Evolutionary conservation across 37 sponge, comb jelly and placozoan species (phyloP).

Genomic region (Agelas oroides): DNA sequence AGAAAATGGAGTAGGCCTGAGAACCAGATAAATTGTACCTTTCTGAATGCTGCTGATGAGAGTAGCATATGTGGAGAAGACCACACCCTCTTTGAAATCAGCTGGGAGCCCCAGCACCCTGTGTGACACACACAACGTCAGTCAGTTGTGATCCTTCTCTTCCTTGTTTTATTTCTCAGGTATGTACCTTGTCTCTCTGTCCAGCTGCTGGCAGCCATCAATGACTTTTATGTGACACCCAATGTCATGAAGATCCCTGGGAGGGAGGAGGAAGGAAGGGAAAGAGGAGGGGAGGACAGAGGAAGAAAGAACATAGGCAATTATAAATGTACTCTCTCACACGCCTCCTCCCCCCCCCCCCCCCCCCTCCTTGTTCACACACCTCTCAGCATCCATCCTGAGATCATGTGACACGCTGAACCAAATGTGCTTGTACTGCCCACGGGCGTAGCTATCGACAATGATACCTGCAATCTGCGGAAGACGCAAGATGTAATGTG

Average conservation of each 20-base stretch:
- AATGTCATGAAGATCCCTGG: conserved; percentile 64
- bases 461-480: conserved; percentile 70
- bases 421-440: conserved; percentile 62
- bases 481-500: background rate
- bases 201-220: conserved; percentile 76
- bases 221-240: conserved; percentile 70
- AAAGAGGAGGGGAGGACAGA: too few species aligned
- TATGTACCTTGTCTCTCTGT: conserved; percentile 68
- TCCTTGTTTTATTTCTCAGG: too few species aligned
- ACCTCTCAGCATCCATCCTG: conserved; percentile 62
- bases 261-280: background rate
- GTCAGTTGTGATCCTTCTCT: too few species aligned
- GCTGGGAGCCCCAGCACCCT: conserved; percentile 66
- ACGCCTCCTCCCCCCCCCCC: too few species aligned
- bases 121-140: background rate
- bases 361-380: too few species aligned
- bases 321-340: too few species aligned
- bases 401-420: conserved; percentile 75
- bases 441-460: conserved; percentile 56
- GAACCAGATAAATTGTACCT: too few species aligned
- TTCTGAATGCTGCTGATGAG: conserved; percentile 47
- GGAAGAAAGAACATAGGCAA: too few species aligned
- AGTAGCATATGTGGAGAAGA: conserved; percentile 73
- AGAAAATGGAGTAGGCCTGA: too few species aligned
- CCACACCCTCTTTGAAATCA: conserved; percentile 66